phyloP scores from a whole-genome alignment of 2,797 vertebrate genomes.

The Scleropages formosus region DNA sequence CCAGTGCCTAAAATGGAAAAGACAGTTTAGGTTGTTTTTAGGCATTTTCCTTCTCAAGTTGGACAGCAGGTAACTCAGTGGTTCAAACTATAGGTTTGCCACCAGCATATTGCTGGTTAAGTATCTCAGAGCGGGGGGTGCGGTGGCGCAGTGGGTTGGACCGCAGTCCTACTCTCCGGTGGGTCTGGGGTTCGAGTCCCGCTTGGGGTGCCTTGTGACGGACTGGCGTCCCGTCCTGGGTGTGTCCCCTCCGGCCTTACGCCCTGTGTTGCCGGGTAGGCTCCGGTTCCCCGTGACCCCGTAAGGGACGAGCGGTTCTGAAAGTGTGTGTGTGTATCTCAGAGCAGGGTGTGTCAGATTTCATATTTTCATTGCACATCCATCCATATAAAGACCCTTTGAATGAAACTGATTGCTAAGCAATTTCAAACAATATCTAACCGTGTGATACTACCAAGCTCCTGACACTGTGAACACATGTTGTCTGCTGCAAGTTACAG shows the following conservation, averaged over 20 bases:
- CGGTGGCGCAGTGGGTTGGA: no score
- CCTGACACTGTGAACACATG: constrained; percentile 37
- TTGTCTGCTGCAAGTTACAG: constrained; percentile 21
- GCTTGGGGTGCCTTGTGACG: no score
- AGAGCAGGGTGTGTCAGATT: not conserved
- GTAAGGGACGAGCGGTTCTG: no score
- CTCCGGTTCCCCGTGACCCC: no score
- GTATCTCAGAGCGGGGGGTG: not conserved
- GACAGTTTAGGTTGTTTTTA: not conserved
- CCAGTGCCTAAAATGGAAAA: not conserved
- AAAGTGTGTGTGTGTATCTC: no score
- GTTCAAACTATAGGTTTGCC: not conserved
- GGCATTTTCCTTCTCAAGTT: no score
- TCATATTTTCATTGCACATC: not conserved
- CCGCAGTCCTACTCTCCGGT: no score
- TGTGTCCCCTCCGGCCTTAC: no score
- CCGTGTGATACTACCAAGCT: constrained; percentile 16
- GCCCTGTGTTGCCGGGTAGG: no score
- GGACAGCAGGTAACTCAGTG: not conserved
- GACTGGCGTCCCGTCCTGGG: no score
- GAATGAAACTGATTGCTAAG: not conserved
- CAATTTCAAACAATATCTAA: constrained; percentile 13
- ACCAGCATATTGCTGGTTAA: constrained; percentile 1
- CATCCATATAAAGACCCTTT: not conserved
- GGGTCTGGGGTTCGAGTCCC: no score